Conservation (phyloP, 2,888 invertebrate species). For the Eristalis pertinax region DNA sequence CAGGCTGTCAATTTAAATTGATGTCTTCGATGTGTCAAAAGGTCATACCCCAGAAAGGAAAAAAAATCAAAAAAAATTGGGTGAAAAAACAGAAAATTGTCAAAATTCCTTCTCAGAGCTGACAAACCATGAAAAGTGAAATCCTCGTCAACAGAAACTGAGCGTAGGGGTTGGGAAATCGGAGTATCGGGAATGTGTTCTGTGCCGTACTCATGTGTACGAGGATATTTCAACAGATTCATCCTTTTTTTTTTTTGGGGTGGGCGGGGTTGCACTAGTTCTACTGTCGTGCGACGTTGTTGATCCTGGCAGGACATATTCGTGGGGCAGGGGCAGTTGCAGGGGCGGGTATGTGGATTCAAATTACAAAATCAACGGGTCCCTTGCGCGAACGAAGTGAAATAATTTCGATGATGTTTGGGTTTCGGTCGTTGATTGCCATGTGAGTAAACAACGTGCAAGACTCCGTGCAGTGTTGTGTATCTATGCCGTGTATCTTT, state of each 20-base stretch:
- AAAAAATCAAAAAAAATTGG: neutral
- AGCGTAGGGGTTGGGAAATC: constrained; percentile 28
- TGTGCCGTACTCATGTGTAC: constrained; percentile 57
- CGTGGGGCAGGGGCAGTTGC: neutral
- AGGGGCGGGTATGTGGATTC: constrained; percentile 25
- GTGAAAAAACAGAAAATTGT: constrained; percentile 38
- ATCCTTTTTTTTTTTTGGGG: constrained; percentile 19
- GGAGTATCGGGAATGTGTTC: constrained; percentile 41
- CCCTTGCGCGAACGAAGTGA: neutral
- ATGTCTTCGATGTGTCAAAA: constrained; percentile 55
- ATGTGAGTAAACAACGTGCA: constrained; percentile 68
- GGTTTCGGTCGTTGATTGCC: constrained; percentile 68
- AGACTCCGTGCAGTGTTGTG: constrained; percentile 33
- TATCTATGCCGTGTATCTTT: constrained; percentile 31
- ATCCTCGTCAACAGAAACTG: constrained; percentile 31
- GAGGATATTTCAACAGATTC: constrained; percentile 69
- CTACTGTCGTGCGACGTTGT: constrained; percentile 53
- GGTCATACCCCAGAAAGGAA: constrained; percentile 30
- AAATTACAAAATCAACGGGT: constrained; percentile 54
- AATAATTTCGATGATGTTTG: constrained; percentile 62
- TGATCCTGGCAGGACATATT: constrained; percentile 48
- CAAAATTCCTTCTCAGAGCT: constrained; percentile 52
- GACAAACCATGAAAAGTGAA: constrained; percentile 40
- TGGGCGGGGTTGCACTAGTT: constrained; percentile 18
- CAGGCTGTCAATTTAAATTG: constrained; percentile 48